Conservation (phyloP, 2,113 vertebrate genomes). For the Chaenocephalus aceratus region DNA sequence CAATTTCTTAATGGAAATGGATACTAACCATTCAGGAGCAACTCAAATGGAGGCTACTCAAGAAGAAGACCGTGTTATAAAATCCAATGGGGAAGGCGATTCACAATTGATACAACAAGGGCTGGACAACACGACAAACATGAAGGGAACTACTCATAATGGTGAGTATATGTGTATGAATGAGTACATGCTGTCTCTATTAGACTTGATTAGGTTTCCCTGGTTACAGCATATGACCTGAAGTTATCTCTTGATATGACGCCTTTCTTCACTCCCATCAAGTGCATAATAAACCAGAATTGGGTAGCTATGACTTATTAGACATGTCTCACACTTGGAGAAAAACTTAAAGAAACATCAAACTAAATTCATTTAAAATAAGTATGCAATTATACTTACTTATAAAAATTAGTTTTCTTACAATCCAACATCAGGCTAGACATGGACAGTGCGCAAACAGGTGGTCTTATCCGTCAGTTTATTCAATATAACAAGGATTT, state of each 20-base stretch:
- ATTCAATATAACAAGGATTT: background rate
- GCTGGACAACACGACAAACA: conserved; percentile 32
- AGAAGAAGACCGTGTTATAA: conserved; percentile 29
- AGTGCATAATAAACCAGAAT: background rate
- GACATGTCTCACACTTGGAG: no score
- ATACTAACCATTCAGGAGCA: conserved; percentile 30
- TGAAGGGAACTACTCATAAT: conserved; percentile 58
- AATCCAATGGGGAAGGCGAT: conserved; percentile 56
- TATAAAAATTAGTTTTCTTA: no score
- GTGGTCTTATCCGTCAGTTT: background rate
- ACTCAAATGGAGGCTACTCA: conserved; percentile 66
- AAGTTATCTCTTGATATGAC: background rate
- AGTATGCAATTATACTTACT: background rate
- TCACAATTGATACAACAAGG: conserved; percentile 36
- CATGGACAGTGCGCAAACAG: background rate
- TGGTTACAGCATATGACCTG: background rate
- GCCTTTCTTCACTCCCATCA: background rate
- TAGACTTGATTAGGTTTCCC: background rate
- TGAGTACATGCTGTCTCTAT: conserved; percentile 1
- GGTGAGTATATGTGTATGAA: conserved; percentile 58
- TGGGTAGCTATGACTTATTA: background rate
- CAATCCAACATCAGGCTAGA: background rate
- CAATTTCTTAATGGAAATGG: conserved; percentile 45
- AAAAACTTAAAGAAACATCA: no score
- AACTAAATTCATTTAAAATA: no score